phyloP scores from a whole-genome alignment of 2,113 vertebrate species.

The Malurus elegans region DNA sequence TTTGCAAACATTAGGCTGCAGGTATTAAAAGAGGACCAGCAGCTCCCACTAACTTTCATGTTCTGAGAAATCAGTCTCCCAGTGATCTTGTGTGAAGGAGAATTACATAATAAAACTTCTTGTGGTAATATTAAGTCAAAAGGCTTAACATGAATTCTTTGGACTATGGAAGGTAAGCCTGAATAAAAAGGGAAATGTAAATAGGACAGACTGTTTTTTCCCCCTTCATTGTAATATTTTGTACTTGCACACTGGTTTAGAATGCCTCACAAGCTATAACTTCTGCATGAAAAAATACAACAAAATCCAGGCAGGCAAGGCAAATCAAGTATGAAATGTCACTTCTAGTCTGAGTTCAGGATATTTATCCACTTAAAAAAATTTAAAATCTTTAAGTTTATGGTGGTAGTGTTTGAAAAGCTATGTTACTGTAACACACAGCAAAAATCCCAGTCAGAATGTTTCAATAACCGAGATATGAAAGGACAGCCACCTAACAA shows the following conservation, averaged over 20 bases:
- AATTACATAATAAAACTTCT: not conserved
- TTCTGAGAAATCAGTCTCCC: not conserved
- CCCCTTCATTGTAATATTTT: not conserved
- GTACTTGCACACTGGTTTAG: not conserved
- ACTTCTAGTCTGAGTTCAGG: not conserved
- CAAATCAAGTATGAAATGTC: not conserved
- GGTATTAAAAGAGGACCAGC: not conserved
- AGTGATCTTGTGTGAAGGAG: not conserved
- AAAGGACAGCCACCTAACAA: not conserved
- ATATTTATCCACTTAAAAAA: not conserved
- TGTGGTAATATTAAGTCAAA: not conserved
- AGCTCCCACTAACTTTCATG: not conserved
- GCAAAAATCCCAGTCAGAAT: not conserved
- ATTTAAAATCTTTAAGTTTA: not conserved
- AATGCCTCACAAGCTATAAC: not conserved
- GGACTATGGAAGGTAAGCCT: not conserved
- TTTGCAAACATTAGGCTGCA: not conserved
- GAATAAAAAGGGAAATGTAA: conserved; percentile 1
- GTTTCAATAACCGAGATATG: not conserved
- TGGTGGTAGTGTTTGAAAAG: not conserved
- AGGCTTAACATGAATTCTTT: not conserved
- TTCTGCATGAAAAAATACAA: not conserved
- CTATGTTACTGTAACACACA: not conserved
- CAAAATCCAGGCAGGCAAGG: not conserved
- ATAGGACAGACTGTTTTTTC: not conserved